Percentiles rank a stretch among this genome's conserved stretches.
Evolutionary conservation across 2,888 invertebrate species (phyloP).

Genomic region (Drosophila kambysellisi): DNA sequence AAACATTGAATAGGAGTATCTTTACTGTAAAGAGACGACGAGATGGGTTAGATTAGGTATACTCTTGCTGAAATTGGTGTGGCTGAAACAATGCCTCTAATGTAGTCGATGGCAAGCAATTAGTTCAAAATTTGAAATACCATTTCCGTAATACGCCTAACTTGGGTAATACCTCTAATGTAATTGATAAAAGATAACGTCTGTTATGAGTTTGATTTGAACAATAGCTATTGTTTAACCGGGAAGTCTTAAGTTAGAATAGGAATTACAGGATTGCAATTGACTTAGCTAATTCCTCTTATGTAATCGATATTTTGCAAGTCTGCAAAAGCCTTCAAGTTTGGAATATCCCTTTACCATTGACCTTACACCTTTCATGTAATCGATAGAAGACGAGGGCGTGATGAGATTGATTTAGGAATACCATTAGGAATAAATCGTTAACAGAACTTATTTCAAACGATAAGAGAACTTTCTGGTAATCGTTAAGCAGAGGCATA

Average conservation of each 20-base stretch:
- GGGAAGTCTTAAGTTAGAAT: background rate
- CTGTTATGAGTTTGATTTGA: background rate
- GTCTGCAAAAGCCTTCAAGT: background rate
- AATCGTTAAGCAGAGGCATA: background rate
- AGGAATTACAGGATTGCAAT: background rate
- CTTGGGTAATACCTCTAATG: background rate
- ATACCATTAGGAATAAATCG: slow-evolving; percentile 1
- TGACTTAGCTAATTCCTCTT: background rate
- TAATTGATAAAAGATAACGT: background rate
- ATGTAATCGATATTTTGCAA: background rate
- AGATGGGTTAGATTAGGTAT: background rate
- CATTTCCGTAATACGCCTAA: background rate
- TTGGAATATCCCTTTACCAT: background rate
- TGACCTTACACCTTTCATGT: background rate
- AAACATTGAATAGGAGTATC: background rate
- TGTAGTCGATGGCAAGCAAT: background rate
- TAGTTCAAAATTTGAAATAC: background rate
- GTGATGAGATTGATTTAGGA: background rate
- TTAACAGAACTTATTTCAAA: background rate
- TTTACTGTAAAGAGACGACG: background rate
- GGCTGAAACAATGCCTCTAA: background rate
- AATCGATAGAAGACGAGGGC: background rate
- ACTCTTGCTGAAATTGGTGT: background rate
- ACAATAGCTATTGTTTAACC: background rate
- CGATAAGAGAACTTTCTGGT: background rate